Evolutionary conservation across 2,888 invertebrate species (phyloP).

Genomic region (Tetragonisca angustula): DNA sequence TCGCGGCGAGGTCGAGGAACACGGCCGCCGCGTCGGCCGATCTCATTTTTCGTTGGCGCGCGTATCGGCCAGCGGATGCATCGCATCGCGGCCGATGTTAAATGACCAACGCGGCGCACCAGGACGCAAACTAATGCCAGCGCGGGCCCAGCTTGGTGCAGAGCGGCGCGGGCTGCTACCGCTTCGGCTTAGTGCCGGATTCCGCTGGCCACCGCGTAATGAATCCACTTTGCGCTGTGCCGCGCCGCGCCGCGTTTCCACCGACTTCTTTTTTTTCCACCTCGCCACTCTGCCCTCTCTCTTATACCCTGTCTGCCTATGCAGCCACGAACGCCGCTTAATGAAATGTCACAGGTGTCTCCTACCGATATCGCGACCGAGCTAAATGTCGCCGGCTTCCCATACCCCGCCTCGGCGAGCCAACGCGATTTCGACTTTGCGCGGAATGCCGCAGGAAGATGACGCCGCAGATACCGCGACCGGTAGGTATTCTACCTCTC

Average conservation of each 20-base stretch:
- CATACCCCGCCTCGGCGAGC: slow-evolving; percentile 73
- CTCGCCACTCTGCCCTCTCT: neutral
- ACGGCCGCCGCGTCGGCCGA: slow-evolving; percentile 2
- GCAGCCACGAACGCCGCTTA: slow-evolving; percentile 76
- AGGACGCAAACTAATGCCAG: slow-evolving; percentile 82
- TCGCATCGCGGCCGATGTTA: slow-evolving; percentile 80
- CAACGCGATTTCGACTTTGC: slow-evolving; percentile 73
- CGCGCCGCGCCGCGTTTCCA: slow-evolving; percentile 64
- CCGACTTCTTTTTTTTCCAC: slow-evolving; percentile 22
- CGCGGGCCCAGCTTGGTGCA: slow-evolving; percentile 70
- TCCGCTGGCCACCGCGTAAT: slow-evolving; percentile 78
- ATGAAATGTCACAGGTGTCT: slow-evolving; percentile 84
- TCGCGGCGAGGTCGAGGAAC: slow-evolving; percentile 25
- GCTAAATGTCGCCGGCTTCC: slow-evolving; percentile 82
- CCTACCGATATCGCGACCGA: slow-evolving; percentile 78
- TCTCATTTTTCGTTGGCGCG: slow-evolving; percentile 35
- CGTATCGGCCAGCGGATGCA: slow-evolving; percentile 6
- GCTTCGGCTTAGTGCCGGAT: slow-evolving; percentile 78
- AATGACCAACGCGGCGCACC: slow-evolving; percentile 81
- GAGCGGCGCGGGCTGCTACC: slow-evolving; percentile 75
- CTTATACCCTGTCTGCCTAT: slow-evolving; percentile 42
- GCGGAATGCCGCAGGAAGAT: slow-evolving; percentile 71
- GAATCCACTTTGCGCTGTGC: slow-evolving; percentile 80
- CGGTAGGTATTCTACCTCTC: neutral
- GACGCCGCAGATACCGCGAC: slow-evolving; percentile 64